Percentiles rank a stretch among this genome's conserved stretches.
Evolutionary conservation across 2,888 invertebrate species (phyloP).

Genomic region (Macrosiphum euphorbiae): DNA sequence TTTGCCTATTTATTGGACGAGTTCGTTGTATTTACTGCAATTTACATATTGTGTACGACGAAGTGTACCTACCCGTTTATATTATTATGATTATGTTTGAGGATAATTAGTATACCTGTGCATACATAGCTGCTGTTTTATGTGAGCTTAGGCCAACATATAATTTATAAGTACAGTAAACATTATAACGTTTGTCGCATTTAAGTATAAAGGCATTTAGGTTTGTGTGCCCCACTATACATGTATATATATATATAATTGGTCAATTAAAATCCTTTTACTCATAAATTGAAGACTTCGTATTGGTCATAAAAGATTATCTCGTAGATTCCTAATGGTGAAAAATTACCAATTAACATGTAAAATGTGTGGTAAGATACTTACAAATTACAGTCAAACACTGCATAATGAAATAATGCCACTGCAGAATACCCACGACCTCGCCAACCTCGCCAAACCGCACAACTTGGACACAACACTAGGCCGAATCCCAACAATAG

Average conservation of each 20-base stretch:
- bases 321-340: not conserved
- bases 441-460: not conserved
- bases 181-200: not conserved
- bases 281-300: not conserved
- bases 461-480: not conserved
- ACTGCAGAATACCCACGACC: not conserved
- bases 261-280: not conserved
- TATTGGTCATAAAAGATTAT: not conserved
- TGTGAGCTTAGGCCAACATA: not conserved
- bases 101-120: not conserved
- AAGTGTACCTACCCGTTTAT: not conserved
- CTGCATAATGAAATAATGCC: not conserved
- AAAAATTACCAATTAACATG: not conserved
- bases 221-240: not conserved
- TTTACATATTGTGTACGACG: not conserved
- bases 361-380: not conserved
- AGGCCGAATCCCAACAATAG: not conserved
- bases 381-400: not conserved
- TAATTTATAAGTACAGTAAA: not conserved
- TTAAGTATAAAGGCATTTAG: not conserved
- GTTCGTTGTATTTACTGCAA: not conserved
- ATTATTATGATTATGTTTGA: not conserved
- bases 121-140: not conserved
- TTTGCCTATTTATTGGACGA: not conserved
- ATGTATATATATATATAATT: not conserved